Base-by-base conservation (phyloP, 1,140 invertebrate genomes). In the Aphelenchoides avenae region DNA sequence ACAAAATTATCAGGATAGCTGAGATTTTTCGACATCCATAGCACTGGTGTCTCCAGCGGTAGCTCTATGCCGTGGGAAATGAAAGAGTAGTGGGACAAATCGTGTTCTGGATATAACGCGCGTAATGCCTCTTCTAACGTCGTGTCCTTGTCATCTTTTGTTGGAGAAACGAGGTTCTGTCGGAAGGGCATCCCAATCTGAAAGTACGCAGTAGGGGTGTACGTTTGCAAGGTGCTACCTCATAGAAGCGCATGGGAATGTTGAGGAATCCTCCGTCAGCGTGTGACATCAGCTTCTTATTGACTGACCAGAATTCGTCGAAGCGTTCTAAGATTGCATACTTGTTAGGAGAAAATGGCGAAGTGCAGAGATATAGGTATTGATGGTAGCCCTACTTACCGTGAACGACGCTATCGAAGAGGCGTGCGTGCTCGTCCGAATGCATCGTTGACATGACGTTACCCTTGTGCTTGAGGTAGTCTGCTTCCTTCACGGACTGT, bases 1-100 rank as follows among this genome's bases (percentile, higher is more conserved):
- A 98, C 80, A 80, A 98, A 98, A 80, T 98, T 99, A 78, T 99
- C 94, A 2, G 93, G 91, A 81, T 95, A 95, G 78, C 91, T 94
- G 47, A 97, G 81, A 79, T 97, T 91, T 81, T 95, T 90, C 13
- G 90, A 91, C 75, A 98, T 84, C 92, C 93, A 98, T 73, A 94
- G 88, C 5, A 97, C 71, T 3, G 92, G 90, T n/a, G 90, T 91
- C 43, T 93, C 87, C 34, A 85, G 70, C 3, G 91, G 87, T 52
- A 89, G 84, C 66, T 84, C 81, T 52, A 97, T 86, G 1, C 93
- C 93, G 80, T 98, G 93, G 42, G 87, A 91, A 59, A 87, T 82
- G 2, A 83, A 81, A 31, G 52, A 54, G 22, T 58, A 50, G 42
- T 55, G 41, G 27, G n/a, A 42, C 15, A 39, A 18, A 2, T 31